Conservation (phyloP, 2,797 vertebrate genomes). For the Podarcis siculus region DNA sequence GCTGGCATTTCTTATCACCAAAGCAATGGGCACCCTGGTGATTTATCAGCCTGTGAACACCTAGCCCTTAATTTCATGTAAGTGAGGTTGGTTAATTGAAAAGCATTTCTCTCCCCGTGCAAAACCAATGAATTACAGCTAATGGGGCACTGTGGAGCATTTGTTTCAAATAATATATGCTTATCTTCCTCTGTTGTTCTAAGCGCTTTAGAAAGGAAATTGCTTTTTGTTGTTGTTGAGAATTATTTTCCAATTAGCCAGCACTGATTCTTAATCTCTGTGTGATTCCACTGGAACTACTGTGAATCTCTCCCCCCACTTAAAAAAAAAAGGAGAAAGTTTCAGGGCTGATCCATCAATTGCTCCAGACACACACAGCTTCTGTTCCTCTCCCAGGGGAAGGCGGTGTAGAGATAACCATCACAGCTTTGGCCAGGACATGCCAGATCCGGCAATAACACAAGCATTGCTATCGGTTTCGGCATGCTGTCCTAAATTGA, state of each 20-base stretch:
- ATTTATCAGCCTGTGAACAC: not conserved
- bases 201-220: constrained; percentile 10
- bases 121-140: constrained; percentile 17
- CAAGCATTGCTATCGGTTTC: not conserved
- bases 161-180: constrained; percentile 22
- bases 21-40: not conserved
- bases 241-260: constrained; percentile 35
- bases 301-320: not conserved
- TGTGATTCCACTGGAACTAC: constrained; percentile 7
- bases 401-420: not conserved
- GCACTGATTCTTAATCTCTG: constrained; percentile 8
- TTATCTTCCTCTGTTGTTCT: constrained; percentile 12
- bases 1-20: not conserved
- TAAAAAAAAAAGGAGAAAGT: not conserved
- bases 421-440: not conserved
- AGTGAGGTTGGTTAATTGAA: constrained; percentile 16
- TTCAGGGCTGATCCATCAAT: not conserved
- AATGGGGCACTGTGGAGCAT: constrained; percentile 4
- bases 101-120: not conserved
- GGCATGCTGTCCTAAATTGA: not conserved
- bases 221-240: constrained; percentile 13
- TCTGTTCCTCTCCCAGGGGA: not conserved
- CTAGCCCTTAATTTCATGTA: constrained; percentile 6
- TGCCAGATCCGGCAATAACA: not conserved
- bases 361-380: not conserved